Evolutionary conservation across 2,797 vertebrate species (phyloP).

Genomic region (Pterois miles): DNA sequence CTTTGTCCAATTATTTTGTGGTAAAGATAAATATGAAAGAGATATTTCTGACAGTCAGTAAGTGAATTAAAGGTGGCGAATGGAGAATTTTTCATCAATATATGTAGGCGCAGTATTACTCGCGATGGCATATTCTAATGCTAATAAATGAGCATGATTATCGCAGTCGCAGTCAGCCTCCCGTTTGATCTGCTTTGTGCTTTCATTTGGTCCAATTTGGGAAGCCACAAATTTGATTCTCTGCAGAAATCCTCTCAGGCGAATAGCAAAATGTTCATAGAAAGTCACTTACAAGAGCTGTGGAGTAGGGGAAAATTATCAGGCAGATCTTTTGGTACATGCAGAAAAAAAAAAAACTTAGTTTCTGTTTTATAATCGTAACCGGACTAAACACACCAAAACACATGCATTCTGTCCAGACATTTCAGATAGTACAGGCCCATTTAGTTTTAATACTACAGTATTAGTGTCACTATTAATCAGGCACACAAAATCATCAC

Average conservation of each 20-base stretch:
- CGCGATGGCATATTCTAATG: conserved; percentile 45
- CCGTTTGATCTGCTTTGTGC: conserved; percentile 59
- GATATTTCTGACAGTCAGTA: conserved; percentile 40
- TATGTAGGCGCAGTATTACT: conserved; percentile 17
- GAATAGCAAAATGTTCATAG: conserved; percentile 18
- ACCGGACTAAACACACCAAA: background rate
- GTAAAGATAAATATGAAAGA: conserved; percentile 28
- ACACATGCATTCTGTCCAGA: background rate
- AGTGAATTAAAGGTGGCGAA: conserved; percentile 52
- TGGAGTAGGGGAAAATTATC: background rate
- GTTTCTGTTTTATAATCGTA: background rate
- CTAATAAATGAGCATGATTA: conserved; percentile 61
- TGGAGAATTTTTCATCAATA: conserved; percentile 26
- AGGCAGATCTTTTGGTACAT: conserved; percentile 6
- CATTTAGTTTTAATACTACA: conserved; percentile 1
- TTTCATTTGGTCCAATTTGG: conserved; percentile 60
- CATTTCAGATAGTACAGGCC: background rate
- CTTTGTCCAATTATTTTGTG: conserved; percentile 50
- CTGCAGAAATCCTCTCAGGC: conserved; percentile 28
- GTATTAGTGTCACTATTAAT: background rate
- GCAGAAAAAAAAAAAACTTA: background rate
- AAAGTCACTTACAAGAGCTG: conserved; percentile 7
- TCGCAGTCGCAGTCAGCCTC: conserved; percentile 29
- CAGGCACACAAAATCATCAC: background rate
- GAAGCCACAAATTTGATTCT: conserved; percentile 52